Conservation (phyloP, 1,140 invertebrate genomes). For the Potamilus streckersoni region DNA sequence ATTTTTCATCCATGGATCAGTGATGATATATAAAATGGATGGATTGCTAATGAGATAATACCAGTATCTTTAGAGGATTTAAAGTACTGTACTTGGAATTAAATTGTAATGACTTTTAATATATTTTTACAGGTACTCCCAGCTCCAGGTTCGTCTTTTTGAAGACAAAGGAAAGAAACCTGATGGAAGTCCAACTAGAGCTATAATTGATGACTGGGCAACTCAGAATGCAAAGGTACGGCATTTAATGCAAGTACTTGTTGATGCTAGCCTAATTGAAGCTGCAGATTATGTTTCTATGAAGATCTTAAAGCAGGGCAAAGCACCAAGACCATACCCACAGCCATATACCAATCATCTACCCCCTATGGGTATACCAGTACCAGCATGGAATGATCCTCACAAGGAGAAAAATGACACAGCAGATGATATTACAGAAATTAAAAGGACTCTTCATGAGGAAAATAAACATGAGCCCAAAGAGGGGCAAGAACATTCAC, state of each 20-base stretch:
- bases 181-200: constrained; percentile 39
- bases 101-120: too few species aligned
- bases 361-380: constrained; percentile 1
- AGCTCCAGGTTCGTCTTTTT: constrained; percentile 30
- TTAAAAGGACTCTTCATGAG: not conserved
- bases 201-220: constrained; percentile 47
- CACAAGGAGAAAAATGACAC: not conserved
- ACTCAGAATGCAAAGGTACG: constrained; percentile 53
- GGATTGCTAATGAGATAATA: too few species aligned
- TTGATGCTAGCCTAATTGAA: constrained; percentile 34
- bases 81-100: too few species aligned
- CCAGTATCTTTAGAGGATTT: too few species aligned
- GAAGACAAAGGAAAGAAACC: constrained; percentile 21
- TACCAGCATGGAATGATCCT: constrained; percentile 4
- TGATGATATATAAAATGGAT: too few species aligned
- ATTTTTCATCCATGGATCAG: too few species aligned
- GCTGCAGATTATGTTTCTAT: constrained; percentile 49
- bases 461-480: not conserved
- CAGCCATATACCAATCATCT: not conserved
- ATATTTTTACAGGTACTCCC: constrained; percentile 11
- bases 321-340: constrained; percentile 4
- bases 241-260: constrained; percentile 44
- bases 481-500: not conserved
- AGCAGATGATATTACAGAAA: not conserved
- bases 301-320: constrained; percentile 33